Evolutionary conservation across 2,888 invertebrate species (phyloP).

Genomic region (Podotricha telesiphe): DNA sequence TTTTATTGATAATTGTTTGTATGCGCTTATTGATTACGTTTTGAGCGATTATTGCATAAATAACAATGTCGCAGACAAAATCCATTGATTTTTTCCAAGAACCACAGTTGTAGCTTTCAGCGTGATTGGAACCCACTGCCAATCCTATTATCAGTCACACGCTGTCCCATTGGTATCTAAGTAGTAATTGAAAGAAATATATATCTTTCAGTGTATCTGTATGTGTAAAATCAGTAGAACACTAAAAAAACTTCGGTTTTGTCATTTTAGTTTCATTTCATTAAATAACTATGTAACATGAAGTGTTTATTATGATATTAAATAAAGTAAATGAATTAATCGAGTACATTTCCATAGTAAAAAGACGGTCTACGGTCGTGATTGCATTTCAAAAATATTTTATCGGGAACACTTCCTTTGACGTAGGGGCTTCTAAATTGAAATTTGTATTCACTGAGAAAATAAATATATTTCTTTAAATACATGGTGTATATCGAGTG

Average conservation of each 20-base stretch:
- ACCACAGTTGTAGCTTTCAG: too few species aligned
- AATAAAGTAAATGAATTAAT: slow-evolving; percentile 1
- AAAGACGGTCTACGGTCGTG: slow-evolving; percentile 40
- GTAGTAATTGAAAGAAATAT: too few species aligned
- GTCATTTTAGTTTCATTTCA: too few species aligned
- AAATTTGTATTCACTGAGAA: slow-evolving; percentile 47
- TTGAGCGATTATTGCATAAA: neutral
- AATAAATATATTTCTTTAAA: slow-evolving; percentile 40
- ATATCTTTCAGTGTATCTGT: too few species aligned
- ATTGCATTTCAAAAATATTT: slow-evolving; percentile 55
- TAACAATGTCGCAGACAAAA: too few species aligned
- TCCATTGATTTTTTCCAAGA: too few species aligned
- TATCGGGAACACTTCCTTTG: slow-evolving; percentile 51
- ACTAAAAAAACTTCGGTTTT: too few species aligned
- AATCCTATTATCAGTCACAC: too few species aligned
- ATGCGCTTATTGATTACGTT: neutral
- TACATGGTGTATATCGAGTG: slow-evolving; percentile 12
- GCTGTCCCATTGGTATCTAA: too few species aligned
- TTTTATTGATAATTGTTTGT: neutral
- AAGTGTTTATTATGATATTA: neutral
- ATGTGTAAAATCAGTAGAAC: too few species aligned
- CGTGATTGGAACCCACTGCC: too few species aligned
- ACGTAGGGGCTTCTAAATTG: slow-evolving; percentile 43
- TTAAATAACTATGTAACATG: neutral
- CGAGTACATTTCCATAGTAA: slow-evolving; percentile 32